A percentile compares a stretch with the other conserved stretches of the same genome.
phyloP scores from a whole-genome alignment of 2,113 vertebrate genomes.

The human region GRCh38 chr2:29681501-29682000 shows the following conservation, averaged over 20 bases:
- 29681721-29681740: not conserved
- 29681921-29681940: not conserved
- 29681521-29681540: not conserved
- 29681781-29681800: not conserved
- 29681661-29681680: not conserved
- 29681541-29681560: not conserved
- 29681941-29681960: not conserved
- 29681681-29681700: too few species aligned
- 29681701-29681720: not conserved
- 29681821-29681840: not conserved
- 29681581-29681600: not conserved
- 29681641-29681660: not conserved
- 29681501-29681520: not conserved
- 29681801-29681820: not conserved
- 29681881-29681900: not conserved
- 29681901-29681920: constrained; percentile 22
- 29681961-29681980: not conserved
- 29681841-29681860: not conserved
- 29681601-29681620: not conserved
- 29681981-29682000: not conserved
- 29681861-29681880: not conserved
- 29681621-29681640: not conserved
- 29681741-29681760: not conserved
- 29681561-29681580: not conserved
- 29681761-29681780: not conserved